Evolutionary conservation across 30 jellyfish, hydroid and myxozoan genomes (phyloP).

Genomic region (Cassiopea xamachana): DNA sequence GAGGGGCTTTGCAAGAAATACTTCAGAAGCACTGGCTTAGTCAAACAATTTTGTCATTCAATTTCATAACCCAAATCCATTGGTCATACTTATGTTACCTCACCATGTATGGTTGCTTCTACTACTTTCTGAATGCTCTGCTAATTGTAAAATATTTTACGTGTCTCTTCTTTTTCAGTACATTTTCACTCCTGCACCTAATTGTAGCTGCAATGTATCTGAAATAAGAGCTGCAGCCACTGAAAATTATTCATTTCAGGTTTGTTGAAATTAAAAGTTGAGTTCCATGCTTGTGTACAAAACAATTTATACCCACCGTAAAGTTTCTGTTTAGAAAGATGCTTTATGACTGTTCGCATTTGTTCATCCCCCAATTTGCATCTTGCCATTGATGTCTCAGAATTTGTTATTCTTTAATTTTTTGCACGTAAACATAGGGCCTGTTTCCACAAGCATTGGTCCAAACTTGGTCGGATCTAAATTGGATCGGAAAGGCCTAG

Average conservation of each 20-base stretch:
- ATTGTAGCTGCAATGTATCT: slow-evolving; percentile 49
- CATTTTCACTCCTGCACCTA: slow-evolving; percentile 77
- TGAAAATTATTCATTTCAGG: slow-evolving; percentile 71
- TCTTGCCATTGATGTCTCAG: no score
- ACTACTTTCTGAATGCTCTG: background rate
- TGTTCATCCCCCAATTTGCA: background rate
- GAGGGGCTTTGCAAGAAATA: no score
- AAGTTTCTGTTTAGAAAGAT: no score
- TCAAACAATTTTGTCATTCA: no score
- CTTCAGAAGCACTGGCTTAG: no score
- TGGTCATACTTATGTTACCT: background rate
- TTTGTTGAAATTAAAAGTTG: background rate
- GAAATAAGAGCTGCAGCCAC: slow-evolving; percentile 65
- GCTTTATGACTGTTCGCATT: background rate
- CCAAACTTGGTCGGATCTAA: no score
- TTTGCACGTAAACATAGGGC: no score
- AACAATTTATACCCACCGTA: no score
- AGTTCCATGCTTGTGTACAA: background rate
- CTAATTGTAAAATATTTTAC: background rate
- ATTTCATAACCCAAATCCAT: no score
- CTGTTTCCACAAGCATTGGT: no score
- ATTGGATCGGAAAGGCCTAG: no score
- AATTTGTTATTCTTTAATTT: no score
- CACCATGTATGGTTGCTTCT: background rate
- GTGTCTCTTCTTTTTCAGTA: slow-evolving; percentile 48